Evolutionary conservation across 2,888 invertebrate species (phyloP).

Genomic region (Tubulanus polymorphus): DNA sequence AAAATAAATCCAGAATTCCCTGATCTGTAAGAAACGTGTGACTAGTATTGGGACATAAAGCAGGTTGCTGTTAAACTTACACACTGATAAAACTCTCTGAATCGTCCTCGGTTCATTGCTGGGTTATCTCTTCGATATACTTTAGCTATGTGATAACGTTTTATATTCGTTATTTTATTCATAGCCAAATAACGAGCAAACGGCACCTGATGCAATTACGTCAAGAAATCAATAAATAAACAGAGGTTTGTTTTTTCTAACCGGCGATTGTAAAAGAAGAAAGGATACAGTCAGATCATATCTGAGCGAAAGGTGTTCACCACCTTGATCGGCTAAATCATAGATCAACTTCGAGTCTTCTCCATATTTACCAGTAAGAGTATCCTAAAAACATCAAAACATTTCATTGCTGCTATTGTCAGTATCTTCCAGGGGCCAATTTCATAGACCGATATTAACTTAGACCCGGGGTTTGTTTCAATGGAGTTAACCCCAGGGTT

Average conservation of each 20-base stretch:
- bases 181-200: slow-evolving; percentile 96
- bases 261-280: too few relatives aligned
- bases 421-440: too few relatives aligned
- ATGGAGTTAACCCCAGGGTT: too few relatives aligned
- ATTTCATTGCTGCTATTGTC: too few relatives aligned
- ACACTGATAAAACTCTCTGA: slow-evolving; percentile 98
- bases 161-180: slow-evolving; percentile 90
- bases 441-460: too few relatives aligned
- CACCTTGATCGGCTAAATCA: slow-evolving; percentile 97
- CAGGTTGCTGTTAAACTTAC: slow-evolving; percentile 63
- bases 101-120: slow-evolving; percentile 90
- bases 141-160: slow-evolving; percentile 97
- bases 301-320: slow-evolving; percentile 89
- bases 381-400: slow-evolving; percentile 65
- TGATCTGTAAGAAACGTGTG: too few relatives aligned
- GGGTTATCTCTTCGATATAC: slow-evolving; percentile 98
- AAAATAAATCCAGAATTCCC: too few relatives aligned
- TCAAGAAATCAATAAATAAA: background rate
- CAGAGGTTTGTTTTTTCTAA: background rate
- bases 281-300: slow-evolving; percentile 85
- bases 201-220: slow-evolving; percentile 63
- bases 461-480: too few relatives aligned
- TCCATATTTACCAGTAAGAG: slow-evolving; percentile 97
- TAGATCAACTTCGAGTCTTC: slow-evolving; percentile 99
- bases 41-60: background rate